Evolutionary conservation across 2,888 invertebrate species (phyloP), one percentile per base, ranked within the genome.

Genomic region (Plagiodera versicolora): DNA sequence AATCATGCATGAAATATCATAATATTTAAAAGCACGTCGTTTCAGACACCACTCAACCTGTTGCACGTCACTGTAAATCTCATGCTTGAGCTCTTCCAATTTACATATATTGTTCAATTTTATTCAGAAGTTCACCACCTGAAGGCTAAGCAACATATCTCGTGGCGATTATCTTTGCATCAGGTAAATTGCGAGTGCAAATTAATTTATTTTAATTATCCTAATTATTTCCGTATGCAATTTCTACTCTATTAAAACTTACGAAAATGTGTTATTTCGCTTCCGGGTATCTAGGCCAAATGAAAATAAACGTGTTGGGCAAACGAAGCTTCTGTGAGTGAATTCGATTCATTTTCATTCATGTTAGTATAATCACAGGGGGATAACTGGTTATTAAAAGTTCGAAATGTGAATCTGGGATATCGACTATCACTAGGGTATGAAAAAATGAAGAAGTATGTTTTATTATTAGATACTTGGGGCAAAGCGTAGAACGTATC

Each of bases 211-310:
- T 63, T 58, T 65, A 65, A 65, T 65, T 54, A 63, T 59, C 55
- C 60, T 65, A 63, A 65, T 65, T 65, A 65, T 65, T 63, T 58
- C 65, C 62, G 63, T 56, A 48, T 53, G 56, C 55, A 61, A 54
- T 58, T 61, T 48, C 45, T 50, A 46, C 57, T 52, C 63, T 59
- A 63, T 65, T 65, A 63, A 63, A 65, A 59, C 44, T 63, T 58
- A 61, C 50, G 56, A 54, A 55, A 50, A 57, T 53, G 45, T 17
- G 35, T 17, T 39, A 48, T 17, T 30, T 45, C 24, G 46, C 17
- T 53, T 61, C 45, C 56, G 14, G 48, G 14, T 49, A 44, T 39
- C 14, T 39, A 3, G 14, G 14, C 39, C 1, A n/a, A 14, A 39
- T 39, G 39, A 6, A 11, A 39, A 39, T 4, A 14, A 14, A 39